Base-by-base conservation (phyloP, 92 coral and sea anemone genomes). In the Paragorgia papillata region DNA sequence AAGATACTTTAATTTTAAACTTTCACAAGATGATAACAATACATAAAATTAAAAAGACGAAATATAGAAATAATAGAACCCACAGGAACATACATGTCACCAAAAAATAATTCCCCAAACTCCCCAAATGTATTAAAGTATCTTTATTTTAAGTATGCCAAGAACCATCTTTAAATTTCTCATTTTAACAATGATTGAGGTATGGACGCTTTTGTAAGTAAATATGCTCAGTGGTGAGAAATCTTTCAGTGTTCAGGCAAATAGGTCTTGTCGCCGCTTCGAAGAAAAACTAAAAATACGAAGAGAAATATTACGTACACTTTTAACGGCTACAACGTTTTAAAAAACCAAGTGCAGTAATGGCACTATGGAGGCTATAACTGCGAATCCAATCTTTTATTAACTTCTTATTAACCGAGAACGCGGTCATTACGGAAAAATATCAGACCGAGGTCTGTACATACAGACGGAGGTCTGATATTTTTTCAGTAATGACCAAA, bases 211-310 rank as follows among this genome's bases (percentile, higher is more conserved):
- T 46, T 49, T 68, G 24, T 31, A 68, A 49, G 43, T 21, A 68
- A 40, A 68, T 12, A 29, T 68, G 75, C 32, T 68, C 58, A 26
- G 75, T 68, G 7, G 75, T 68, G 41, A 68, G 75, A 29, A 44
- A 9, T 46, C 75, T 59, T 46, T 39, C 68, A 19, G 44, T 68
- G 31, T 14, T 43, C 37, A 22, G 62, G 48, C 75, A 68, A 29
- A 37, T 24, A 20, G 75, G 75, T 44, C 34, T 14, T 7, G 75
- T 68, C 39, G 26, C 31, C 26, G 30, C 0, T 7, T 46, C 14
- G 17, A 49, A 46, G 39, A 68, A 68, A n/a, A 44, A 68, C 75
- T 68, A 34, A 43, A 68, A 37, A 60, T 44, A 30, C 8, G 31
- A 39, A 15, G 18, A 3, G 41, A 66, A 39, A 30, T 0, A 30